phyloP scores from a whole-genome alignment of 2,888 invertebrate genomes.

The Eucera pruinosa region DNA sequence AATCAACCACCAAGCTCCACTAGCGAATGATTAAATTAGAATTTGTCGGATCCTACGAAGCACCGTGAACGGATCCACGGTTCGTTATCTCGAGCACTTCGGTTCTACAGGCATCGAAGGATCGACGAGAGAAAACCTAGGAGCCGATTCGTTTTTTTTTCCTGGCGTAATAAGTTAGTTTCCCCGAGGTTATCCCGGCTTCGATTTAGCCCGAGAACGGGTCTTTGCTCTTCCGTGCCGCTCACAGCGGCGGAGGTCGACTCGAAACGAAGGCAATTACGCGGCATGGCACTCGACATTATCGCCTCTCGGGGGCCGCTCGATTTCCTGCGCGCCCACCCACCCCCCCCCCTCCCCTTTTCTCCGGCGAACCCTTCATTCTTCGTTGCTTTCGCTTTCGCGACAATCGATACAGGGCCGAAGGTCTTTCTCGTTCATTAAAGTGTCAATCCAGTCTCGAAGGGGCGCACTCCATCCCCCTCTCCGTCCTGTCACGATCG shows the following conservation, averaged over 20 bases:
- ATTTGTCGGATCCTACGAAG: conserved; percentile 22
- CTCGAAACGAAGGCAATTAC: conserved; percentile 80
- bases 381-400: conserved; percentile 66
- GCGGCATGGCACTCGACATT: conserved; percentile 77
- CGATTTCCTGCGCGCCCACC: conserved; percentile 71
- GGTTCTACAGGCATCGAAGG: conserved; percentile 15
- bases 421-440: conserved; percentile 79
- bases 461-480: conserved; percentile 54
- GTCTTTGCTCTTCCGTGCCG: conserved; percentile 60
- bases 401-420: conserved; percentile 70
- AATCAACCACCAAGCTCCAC: background rate
- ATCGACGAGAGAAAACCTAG: conserved; percentile 2
- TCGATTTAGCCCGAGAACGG: conserved; percentile 52
- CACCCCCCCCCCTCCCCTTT: conserved; percentile 16
- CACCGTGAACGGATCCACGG: conserved; percentile 35
- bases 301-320: conserved; percentile 74
- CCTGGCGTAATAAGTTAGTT: conserved; percentile 64
- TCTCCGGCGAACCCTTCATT: conserved; percentile 38
- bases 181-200: conserved; percentile 54
- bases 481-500: conserved; percentile 49
- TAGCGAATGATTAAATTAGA: conserved; percentile 39
- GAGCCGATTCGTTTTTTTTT: conserved; percentile 53
- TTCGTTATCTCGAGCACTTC: conserved; percentile 48
- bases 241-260: conserved; percentile 50
- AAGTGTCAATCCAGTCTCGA: conserved; percentile 80